Evolutionary conservation across 1,140 invertebrate genomes (phyloP), one percentile per base, ranked within the genome.

Genomic region (Rhynchophorus ferrugineus): DNA sequence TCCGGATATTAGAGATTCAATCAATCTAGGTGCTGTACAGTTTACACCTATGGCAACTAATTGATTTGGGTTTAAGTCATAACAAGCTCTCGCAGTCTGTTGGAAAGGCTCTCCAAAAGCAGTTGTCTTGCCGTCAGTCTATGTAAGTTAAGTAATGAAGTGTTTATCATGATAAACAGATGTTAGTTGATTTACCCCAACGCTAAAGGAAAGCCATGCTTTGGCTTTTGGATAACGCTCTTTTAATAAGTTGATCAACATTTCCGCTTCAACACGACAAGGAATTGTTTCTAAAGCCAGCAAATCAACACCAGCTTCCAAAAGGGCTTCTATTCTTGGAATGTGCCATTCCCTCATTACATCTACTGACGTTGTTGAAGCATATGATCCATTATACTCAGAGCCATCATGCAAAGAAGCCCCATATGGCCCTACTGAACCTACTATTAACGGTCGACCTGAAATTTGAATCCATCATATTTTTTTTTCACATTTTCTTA

Each of bases 281-380:
- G 93, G 92, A 57, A 95, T 85, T 0, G 93, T 96, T 70, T 97
- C 93, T 51, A 95, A 69, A 7, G 89, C 89, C 22, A 96, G 64
- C 0, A 92, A 63, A 70, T 95, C 88, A 1, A 87, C 83, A 8
- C 87, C 87, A 33, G 78, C 80, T 52, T 85, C 78, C 9, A 93
- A 62, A 1, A 95, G 71, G 9, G 83, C 81, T 46, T 82, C 71
- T 6, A 95, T 80, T 18, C 89, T 74, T 0, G 84, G 82, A 52
- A 78, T 69, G 68, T 95, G 92, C 85, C 90, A 94, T 16, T 85
- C 75, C 19, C 78, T 78, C 54, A 96, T 76, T 43, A 79, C 77
- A 62, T 83, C 72, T 13, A 71, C 69, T 17, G 81, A 72, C 5
- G 89, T 78, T 1, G 67, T 75, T 37, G 85, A 80, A 0, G 84